Conservation (phyloP, 2,888 invertebrate genomes). For the Mythimna pallens region DNA sequence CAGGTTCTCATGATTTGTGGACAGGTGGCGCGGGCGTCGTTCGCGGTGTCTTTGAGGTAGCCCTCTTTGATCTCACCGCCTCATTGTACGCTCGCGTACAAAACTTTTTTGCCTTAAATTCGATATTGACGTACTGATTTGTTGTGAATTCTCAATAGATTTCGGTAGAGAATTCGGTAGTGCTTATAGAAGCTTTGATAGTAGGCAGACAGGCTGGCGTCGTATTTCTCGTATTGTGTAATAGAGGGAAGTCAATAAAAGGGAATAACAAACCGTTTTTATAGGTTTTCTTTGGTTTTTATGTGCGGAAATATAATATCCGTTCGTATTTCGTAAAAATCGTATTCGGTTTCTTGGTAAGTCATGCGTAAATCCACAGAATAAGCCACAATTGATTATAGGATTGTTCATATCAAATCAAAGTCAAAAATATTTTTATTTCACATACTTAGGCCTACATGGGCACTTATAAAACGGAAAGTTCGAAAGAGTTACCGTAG, state of each 20-base stretch:
- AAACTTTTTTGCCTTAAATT: conserved; percentile 81
- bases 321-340: conserved; percentile 17
- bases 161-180: conserved; percentile 61
- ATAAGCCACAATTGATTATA: too few species aligned
- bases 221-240: conserved; percentile 57
- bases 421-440: too few species aligned
- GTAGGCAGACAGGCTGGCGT: conserved; percentile 52
- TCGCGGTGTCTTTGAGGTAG: conserved; percentile 83
- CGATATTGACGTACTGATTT: conserved; percentile 73
- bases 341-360: conserved; percentile 9
- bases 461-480: too few species aligned
- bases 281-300: conserved; percentile 24
- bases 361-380: not conserved
- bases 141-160: conserved; percentile 64
- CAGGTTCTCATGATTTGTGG: conserved; percentile 87
- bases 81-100: conserved; percentile 86
- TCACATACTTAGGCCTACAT: too few species aligned
- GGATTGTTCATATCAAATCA: too few species aligned
- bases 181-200: conserved; percentile 57
- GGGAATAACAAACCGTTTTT: conserved; percentile 26
- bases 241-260: conserved; percentile 41
- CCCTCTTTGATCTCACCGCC: conserved; percentile 83
- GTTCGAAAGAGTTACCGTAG: too few species aligned
- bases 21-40: conserved; percentile 87
- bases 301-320: conserved; percentile 25